phyloP scores from a whole-genome alignment of 2,888 invertebrate genomes.

The Ophion costatus region DNA sequence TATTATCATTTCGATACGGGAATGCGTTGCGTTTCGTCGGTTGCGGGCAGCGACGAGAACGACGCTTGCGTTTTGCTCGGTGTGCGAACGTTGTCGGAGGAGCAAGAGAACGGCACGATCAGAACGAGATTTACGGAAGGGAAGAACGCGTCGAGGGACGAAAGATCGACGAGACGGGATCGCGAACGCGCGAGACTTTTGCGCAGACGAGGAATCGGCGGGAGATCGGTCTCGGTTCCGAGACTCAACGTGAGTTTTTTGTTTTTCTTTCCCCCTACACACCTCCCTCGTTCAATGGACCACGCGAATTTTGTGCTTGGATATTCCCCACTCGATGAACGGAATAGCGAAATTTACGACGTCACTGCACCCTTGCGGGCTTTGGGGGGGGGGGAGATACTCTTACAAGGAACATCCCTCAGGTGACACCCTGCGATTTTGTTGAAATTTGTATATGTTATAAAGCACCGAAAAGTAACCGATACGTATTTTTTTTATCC shows the following conservation, averaged over 20 bases:
- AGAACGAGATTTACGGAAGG: background rate
- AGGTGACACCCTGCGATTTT: no score
- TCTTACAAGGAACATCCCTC: no score
- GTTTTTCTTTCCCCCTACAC: background rate
- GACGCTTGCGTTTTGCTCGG: slow-evolving; percentile 78
- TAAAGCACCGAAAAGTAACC: no score
- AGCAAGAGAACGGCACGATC: slow-evolving; percentile 54
- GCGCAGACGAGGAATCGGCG: slow-evolving; percentile 80
- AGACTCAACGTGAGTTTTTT: slow-evolving; percentile 79
- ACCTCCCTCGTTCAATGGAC: no score
- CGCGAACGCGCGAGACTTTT: slow-evolving; percentile 81
- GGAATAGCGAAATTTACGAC: no score
- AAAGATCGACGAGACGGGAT: slow-evolving; percentile 79
- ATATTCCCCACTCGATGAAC: background rate
- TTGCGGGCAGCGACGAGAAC: slow-evolving; percentile 73
- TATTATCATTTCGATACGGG: slow-evolving; percentile 31
- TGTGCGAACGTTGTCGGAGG: slow-evolving; percentile 72
- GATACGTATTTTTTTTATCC: no score
- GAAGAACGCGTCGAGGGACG: slow-evolving; percentile 71
- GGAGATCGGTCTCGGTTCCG: slow-evolving; percentile 83
- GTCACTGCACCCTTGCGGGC: no score
- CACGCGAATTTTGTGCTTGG: no score
- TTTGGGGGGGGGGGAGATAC: no score
- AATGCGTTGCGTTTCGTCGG: slow-evolving; percentile 62
- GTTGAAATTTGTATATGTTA: no score